phyloP scores from a whole-genome alignment of 2,113 vertebrate species.

The Dicerorhinus sumatrensis region DNA sequence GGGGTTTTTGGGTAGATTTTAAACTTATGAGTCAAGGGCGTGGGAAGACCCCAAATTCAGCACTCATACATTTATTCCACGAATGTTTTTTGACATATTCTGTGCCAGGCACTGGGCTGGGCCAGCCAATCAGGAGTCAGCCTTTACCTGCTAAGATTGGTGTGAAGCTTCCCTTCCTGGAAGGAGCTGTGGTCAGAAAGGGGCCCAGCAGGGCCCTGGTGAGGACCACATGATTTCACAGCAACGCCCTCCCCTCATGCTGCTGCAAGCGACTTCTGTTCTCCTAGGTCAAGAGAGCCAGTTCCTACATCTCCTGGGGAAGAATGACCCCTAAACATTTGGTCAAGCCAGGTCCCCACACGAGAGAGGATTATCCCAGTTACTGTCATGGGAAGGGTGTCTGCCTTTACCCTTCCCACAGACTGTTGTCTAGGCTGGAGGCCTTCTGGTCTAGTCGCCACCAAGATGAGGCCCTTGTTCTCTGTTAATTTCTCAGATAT shows the following conservation, averaged over 20 bases:
- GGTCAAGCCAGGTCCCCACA: too few species aligned
- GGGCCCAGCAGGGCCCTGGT: neutral
- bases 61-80: neutral
- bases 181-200: neutral
- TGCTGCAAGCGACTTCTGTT: neutral
- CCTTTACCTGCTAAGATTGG: neutral
- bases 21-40: slow-evolving; percentile 39
- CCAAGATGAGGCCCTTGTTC: neutral
- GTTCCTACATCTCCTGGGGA: neutral
- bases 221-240: neutral
- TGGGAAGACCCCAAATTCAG: neutral
- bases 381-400: neutral
- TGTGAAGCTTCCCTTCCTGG: neutral
- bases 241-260: too few species aligned
- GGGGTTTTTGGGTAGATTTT: slow-evolving; percentile 24
- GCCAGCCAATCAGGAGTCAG: neutral
- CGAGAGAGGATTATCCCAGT: neutral
- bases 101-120: neutral
- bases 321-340: neutral
- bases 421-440: neutral
- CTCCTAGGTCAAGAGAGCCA: neutral
- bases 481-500: neutral
- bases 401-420: neutral
- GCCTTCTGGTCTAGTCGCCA: neutral
- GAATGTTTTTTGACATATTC: neutral